These are phyloP conservation scores for Rhagoletis pomonella DNA, from an alignment of 1,140 invertebrate genomes.

Conservation along the genomic window DNA sequence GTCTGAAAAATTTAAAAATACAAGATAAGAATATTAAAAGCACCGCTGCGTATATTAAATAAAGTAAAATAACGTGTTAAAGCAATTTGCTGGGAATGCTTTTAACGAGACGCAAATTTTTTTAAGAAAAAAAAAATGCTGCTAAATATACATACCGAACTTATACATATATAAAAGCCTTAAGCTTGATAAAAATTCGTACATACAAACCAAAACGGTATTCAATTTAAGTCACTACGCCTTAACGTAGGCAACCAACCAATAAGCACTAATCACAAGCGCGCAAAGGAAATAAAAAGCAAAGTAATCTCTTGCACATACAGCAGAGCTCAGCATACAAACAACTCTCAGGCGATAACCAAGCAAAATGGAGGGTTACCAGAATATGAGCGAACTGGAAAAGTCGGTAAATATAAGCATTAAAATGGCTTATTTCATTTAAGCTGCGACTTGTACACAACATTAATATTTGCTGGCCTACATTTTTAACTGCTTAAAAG, in stretches of 20 bases:
- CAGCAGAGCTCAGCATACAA: background rate
- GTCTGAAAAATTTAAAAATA: background rate
- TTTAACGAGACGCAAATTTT: background rate
- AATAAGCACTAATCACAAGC: background rate
- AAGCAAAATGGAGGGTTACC: constrained; percentile 59
- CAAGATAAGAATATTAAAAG: background rate
- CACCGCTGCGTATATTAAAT: background rate
- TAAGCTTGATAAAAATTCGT: too few species aligned
- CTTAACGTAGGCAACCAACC: background rate
- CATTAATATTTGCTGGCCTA: constrained; percentile 39
- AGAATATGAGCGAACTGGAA: constrained; percentile 70
- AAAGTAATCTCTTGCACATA: background rate
- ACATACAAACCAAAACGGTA: too few species aligned
- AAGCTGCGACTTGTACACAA: constrained; percentile 36
- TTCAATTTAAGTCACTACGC: too few species aligned
- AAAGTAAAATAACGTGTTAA: background rate
- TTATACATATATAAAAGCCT: too few species aligned
- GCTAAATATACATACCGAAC: too few species aligned
- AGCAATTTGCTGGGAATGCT: too few species aligned
- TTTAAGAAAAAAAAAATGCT: background rate
- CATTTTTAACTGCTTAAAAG: background rate
- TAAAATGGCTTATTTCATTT: constrained; percentile 6
- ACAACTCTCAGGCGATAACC: background rate
- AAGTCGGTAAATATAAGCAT: constrained; percentile 67
- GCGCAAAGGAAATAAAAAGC: background rate